Evolutionary conservation across 1,140 invertebrate species (phyloP), one percentile per base, ranked within the genome.

Genomic region (Bradysia coprophila): DNA sequence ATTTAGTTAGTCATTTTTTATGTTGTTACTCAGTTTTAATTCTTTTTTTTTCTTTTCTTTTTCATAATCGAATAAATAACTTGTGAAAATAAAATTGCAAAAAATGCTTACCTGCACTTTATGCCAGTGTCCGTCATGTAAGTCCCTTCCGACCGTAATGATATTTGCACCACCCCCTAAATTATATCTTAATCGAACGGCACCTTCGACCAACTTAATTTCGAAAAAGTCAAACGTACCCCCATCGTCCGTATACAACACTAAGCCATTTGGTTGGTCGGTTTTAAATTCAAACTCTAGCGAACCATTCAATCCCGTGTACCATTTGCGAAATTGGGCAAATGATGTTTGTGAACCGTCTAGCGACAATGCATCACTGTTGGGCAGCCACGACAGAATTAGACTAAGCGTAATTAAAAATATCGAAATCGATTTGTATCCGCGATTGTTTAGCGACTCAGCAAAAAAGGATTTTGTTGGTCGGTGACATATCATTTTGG

Each of bases 191-290:
- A 94, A 60, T 38, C 89, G 66, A n/a, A 95, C 64, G 1, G 78
- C 77, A 18, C 90, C 87, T 54, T 91, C 87, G 4, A 95, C 84
- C 13, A 98, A 66, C 56, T 93, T 95, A 39, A 96, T 62, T 63
- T 94, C 89, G 60, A 96, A 90, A 65, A 95, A 97, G 59, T 95
- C 89, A 52, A 88, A 86, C 15, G 81, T 85, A 10, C 87, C 87
- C 4, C 90, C 89, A 57, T 95, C 91, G 57, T 94, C 90, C 1
- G 88, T 91, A 61, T 94, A 94, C 33, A 95, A 65, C 15, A 95
- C 63, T 43, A 93, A 61, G 6, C 87, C 88, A 62, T 89, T 89
- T 0, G 84, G 82, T 56, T 87, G 79, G 41, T 84, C 76, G 4
- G 89, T 94, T 64, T 86, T 86, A 64, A 94, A 93, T 57, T 94